These are phyloP conservation scores for Heliconius himera DNA, from an alignment of 1,140 invertebrate genomes.

Conservation along the genomic window DNA sequence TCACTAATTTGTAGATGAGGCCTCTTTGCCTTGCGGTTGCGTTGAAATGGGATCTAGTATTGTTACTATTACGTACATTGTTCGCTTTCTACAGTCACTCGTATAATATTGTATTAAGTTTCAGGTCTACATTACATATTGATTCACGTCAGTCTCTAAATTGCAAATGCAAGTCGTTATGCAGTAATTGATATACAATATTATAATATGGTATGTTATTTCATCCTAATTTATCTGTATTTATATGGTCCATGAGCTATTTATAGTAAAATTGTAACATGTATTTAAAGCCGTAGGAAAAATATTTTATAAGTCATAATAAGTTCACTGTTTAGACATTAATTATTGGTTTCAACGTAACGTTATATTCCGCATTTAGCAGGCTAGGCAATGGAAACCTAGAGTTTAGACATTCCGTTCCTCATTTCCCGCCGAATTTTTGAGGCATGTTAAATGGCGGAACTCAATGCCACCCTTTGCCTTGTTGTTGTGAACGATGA, in stretches of 20 bases:
- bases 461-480: no score
- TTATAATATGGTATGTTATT: neutral
- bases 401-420: no score
- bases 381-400: no score
- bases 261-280: no score
- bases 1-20: slow-evolving; percentile 48
- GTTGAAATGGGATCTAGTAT: slow-evolving; percentile 37
- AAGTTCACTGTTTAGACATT: no score
- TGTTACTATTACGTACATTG: slow-evolving; percentile 34
- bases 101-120: slow-evolving; percentile 11
- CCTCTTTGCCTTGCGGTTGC: slow-evolving; percentile 44
- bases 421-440: no score
- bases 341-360: no score
- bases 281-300: no score
- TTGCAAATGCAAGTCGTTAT: slow-evolving; percentile 3
- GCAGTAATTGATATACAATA: neutral
- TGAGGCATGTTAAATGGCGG: no score
- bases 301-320: no score
- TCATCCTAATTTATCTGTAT: neutral
- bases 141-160: neutral
- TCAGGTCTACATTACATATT: slow-evolving; percentile 15
- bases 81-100: slow-evolving; percentile 21
- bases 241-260: neutral
- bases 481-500: no score
- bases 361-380: no score